Evolutionary conservation across 1,140 invertebrate species (phyloP).

Genomic region (Marisa cornuarietis): DNA sequence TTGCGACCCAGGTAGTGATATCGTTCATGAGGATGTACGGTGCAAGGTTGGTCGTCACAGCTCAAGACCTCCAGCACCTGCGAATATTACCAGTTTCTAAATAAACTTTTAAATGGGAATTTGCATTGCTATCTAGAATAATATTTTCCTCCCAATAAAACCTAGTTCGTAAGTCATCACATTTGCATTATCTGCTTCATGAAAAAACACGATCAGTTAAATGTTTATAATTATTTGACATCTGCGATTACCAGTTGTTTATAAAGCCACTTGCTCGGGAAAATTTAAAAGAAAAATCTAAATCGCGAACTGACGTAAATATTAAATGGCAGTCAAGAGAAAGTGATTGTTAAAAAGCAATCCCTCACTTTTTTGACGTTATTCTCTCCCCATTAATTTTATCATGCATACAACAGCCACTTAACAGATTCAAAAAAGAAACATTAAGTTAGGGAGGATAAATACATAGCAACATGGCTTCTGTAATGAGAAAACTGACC

Average conservation of each 20-base stretch:
- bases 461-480: background rate
- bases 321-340: background rate
- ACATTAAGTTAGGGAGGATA: background rate
- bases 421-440: background rate
- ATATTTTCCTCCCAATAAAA: no score
- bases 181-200: no score
- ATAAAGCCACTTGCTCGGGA: no score
- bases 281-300: no score
- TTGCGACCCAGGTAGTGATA: conserved; percentile 22
- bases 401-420: background rate
- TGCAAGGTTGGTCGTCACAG: conserved; percentile 9
- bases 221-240: no score
- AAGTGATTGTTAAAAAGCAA: background rate
- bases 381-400: background rate
- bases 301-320: no score
- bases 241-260: no score
- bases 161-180: no score
- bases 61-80: conserved; percentile 16
- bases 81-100: background rate
- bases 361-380: background rate
- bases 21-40: conserved; percentile 2
- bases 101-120: background rate
- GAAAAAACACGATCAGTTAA: no score
- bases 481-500: background rate
- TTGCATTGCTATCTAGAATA: no score